A percentile compares a stretch with the other conserved stretches of the same genome.
These are phyloP conservation scores for Zelleria hepariella DNA, from an alignment of 2,888 invertebrate genomes.

Conservation along the genomic window DNA sequence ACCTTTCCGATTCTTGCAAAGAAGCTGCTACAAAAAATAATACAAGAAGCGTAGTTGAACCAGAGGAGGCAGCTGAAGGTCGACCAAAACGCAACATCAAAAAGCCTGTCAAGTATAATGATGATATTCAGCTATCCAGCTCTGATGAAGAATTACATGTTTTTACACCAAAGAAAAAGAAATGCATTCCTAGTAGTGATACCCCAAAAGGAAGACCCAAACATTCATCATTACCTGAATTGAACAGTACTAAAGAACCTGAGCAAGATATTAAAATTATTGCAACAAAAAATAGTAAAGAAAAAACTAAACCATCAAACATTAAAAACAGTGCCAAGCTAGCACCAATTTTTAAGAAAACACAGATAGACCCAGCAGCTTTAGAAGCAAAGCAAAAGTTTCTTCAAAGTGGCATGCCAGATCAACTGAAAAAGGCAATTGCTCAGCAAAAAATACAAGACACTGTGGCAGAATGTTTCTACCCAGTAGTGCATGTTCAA, in stretches of 20 bases:
- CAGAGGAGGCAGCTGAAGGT: conserved; percentile 16
- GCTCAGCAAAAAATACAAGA: conserved; percentile 56
- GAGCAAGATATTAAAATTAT: background rate
- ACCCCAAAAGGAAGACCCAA: background rate
- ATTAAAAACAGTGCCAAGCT: conserved; percentile 50
- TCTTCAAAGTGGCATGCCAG: conserved; percentile 80
- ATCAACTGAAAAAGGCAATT: conserved; percentile 70
- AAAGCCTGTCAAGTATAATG: conserved; percentile 51
- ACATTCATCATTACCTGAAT: background rate
- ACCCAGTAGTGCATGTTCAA: conserved; percentile 75
- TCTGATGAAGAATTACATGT: conserved; percentile 60
- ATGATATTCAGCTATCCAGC: conserved; percentile 36
- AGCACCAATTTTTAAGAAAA: conserved; percentile 81
- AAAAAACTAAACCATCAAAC: conserved; percentile 13
- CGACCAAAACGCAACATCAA: conserved; percentile 50
- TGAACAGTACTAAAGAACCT: background rate
- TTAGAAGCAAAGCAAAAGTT: conserved; percentile 78
- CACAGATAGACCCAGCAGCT: conserved; percentile 68
- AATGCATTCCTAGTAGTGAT: conserved; percentile 9
- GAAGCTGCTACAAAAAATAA: background rate
- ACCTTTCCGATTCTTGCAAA: conserved; percentile 5
- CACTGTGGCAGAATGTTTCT: conserved; percentile 65
- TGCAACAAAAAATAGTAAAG: background rate
- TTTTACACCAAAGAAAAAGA: conserved; percentile 58
- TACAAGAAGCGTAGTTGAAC: background rate